Conservation (phyloP, 1,140 invertebrate genomes). For the fruit fly (Drosophila melanogaster) region Release_6_plus_ISO1_MT NT_033777.3:13805001-13805500, state of each 20-base stretch:
- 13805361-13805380: constrained; percentile 34
- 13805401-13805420: constrained; percentile 26
- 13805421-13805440: constrained; percentile 23
- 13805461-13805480: constrained; percentile 76
- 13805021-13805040: constrained; percentile 1
- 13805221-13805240: constrained; percentile 3
- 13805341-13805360: constrained; percentile 57
- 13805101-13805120: constrained; percentile 84
- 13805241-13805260: constrained; percentile 18
- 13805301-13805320: constrained; percentile 32
- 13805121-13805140: constrained; percentile 84
- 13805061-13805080: constrained; percentile 38
- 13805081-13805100: constrained; percentile 74
- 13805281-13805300: constrained; percentile 50
- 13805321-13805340: constrained; percentile 35
- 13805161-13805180: constrained; percentile 1
- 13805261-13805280: constrained; percentile 64
- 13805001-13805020: constrained; percentile 68
- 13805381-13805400: constrained; percentile 29
- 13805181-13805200: background rate
- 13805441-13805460: constrained; percentile 59
- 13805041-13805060: constrained; percentile 16
- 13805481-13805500: constrained; percentile 75
- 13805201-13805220: background rate
- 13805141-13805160: constrained; percentile 59